phyloP scores from a whole-genome alignment of 2,113 vertebrate genomes.

The Formicarius rufipectus region DNA sequence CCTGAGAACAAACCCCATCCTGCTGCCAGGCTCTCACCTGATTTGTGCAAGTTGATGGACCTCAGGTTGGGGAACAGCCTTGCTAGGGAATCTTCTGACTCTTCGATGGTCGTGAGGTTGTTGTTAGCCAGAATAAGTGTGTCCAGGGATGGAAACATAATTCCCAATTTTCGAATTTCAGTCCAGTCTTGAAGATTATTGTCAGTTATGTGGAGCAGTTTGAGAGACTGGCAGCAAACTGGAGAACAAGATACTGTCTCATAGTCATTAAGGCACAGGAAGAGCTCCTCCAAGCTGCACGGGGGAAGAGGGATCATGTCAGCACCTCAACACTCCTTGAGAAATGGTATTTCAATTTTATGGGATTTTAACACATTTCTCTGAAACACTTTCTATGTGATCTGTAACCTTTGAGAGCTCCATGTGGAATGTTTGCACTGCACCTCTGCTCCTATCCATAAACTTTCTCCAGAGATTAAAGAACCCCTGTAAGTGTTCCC shows the following conservation, averaged over 20 bases:
- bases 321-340: neutral
- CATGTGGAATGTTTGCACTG: neutral
- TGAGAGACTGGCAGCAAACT: constrained; percentile 86
- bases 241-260: constrained; percentile 85
- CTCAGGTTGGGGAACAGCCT: constrained; percentile 89
- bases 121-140: constrained; percentile 94
- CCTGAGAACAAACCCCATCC: neutral
- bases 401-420: neutral
- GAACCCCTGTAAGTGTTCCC: neutral
- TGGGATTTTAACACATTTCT: neutral
- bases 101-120: constrained; percentile 82
- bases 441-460: rapidly evolving
- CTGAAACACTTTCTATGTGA: neutral
- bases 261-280: constrained; percentile 97
- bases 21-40: constrained; percentile 78
- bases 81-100: constrained; percentile 82
- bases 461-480: neutral
- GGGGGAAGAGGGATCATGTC: constrained; percentile 11
- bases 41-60: constrained; percentile 96
- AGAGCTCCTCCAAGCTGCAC: constrained; percentile 94
- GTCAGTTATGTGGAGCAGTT: constrained; percentile 95
- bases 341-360: neutral
- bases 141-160: constrained; percentile 89
- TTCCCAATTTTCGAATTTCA: constrained; percentile 91
- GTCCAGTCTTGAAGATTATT: constrained; percentile 94